phyloP scores from a whole-genome alignment of 2,888 invertebrate species.

The Erebia palarica region DNA sequence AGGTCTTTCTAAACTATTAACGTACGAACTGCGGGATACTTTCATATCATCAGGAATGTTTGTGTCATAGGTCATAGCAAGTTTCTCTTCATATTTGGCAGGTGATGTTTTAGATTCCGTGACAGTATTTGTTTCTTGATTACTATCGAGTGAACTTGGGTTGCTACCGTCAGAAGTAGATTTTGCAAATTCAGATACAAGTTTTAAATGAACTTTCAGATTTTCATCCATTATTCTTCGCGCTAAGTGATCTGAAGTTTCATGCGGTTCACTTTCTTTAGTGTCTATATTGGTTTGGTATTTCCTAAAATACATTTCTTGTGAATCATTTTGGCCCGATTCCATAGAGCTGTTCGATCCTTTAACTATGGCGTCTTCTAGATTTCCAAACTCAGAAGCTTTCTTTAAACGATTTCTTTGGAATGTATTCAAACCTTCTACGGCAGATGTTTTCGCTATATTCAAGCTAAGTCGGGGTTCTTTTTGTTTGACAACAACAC shows the following conservation, averaged over 20 bases:
- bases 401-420: slow-evolving; percentile 87
- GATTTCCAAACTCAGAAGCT: slow-evolving; percentile 88
- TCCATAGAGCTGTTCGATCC: slow-evolving; percentile 75
- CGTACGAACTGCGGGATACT: slow-evolving; percentile 83
- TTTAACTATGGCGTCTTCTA: slow-evolving; percentile 88
- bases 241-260: slow-evolving; percentile 75
- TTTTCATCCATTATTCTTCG: slow-evolving; percentile 77
- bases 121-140: slow-evolving; percentile 58
- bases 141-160: slow-evolving; percentile 68
- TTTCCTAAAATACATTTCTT: slow-evolving; percentile 51
- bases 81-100: slow-evolving; percentile 70
- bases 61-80: slow-evolving; percentile 78
- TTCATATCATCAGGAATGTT: slow-evolving; percentile 85
- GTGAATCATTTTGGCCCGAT: slow-evolving; percentile 64
- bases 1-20: slow-evolving; percentile 83
- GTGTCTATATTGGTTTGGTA: slow-evolving; percentile 50
- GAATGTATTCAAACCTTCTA: slow-evolving; percentile 86
- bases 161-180: slow-evolving; percentile 76
- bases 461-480: slow-evolving; percentile 82
- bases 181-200: slow-evolving; percentile 76
- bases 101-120: slow-evolving; percentile 56
- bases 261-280: slow-evolving; percentile 62
- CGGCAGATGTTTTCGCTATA: slow-evolving; percentile 76
- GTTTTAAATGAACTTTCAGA: slow-evolving; percentile 74
- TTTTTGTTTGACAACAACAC: slow-evolving; percentile 71